phyloP scores from a whole-genome alignment of 2,113 vertebrate genomes.

The Microcebus lehilahytsara region DNA sequence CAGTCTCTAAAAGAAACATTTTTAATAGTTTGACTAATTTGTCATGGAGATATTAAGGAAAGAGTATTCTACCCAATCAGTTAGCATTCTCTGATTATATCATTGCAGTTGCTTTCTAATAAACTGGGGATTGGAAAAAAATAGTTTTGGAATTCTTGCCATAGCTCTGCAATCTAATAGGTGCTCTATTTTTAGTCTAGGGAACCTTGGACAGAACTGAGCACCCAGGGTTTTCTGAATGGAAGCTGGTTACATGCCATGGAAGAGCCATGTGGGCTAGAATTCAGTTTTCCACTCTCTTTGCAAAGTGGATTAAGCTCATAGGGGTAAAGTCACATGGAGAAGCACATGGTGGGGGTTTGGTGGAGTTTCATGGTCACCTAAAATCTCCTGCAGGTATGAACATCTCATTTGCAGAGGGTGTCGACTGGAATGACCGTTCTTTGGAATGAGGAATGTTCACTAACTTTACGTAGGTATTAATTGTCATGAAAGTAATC shows the following conservation, averaged over 20 bases:
- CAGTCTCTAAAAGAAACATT: neutral
- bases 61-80: no score
- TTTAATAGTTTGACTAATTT: neutral
- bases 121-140: neutral
- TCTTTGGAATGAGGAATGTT: neutral
- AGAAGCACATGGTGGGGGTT: neutral
- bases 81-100: neutral
- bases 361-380: neutral
- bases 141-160: neutral
- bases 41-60: no score
- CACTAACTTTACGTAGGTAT: neutral
- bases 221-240: neutral
- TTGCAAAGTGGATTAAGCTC: neutral
- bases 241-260: no score
- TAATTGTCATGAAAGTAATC: neutral
- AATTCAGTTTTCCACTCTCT: neutral
- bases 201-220: neutral
- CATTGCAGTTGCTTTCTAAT: neutral
- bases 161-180: no score
- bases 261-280: neutral
- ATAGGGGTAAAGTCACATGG: accelerated
- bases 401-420: neutral
- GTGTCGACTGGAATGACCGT: no score
- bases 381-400: neutral
- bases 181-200: no score